These are phyloP conservation scores for Lutjanus argentimaculatus DNA, from an alignment of 2,797 vertebrate genomes.

Conservation along the genomic window DNA sequence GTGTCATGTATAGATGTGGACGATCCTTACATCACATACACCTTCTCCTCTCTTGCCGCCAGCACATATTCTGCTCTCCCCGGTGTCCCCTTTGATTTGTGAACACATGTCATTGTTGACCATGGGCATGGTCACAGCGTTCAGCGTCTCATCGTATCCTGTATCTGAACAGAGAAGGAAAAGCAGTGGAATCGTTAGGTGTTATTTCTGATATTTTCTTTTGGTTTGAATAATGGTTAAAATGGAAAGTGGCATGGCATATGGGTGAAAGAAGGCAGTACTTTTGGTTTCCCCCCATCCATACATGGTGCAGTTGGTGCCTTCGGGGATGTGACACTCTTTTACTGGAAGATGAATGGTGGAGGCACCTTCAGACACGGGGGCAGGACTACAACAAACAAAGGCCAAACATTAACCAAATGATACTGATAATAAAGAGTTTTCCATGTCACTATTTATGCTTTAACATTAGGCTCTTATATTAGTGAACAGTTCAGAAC, in stretches of 20 bases:
- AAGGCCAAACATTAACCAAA: not conserved
- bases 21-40: constrained; percentile 92
- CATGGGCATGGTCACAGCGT: constrained; percentile 91
- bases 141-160: constrained; percentile 89
- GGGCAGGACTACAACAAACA: constrained; percentile 80
- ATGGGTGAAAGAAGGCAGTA: constrained; percentile 77
- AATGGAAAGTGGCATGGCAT: constrained; percentile 10
- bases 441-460: not conserved
- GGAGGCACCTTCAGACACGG: constrained; percentile 88
- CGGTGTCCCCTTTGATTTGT: constrained; percentile 91
- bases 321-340: constrained; percentile 93
- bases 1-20: not conserved
- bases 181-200: not conserved
- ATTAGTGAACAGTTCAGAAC: constrained; percentile 43
- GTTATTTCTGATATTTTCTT: not conserved
- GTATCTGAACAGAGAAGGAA: constrained; percentile 81
- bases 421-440: not conserved
- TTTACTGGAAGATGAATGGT: constrained; percentile 93
- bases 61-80: constrained; percentile 94
- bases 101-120: constrained; percentile 93
- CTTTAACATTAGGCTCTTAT: not conserved
- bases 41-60: constrained; percentile 92
- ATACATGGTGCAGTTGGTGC: constrained; percentile 94
- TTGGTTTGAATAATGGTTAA: not conserved
- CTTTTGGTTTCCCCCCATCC: constrained; percentile 99